These are phyloP conservation scores for Eubasilissa splendida DNA, from an alignment of 2,888 invertebrate genomes.

Conservation along the genomic window DNA sequence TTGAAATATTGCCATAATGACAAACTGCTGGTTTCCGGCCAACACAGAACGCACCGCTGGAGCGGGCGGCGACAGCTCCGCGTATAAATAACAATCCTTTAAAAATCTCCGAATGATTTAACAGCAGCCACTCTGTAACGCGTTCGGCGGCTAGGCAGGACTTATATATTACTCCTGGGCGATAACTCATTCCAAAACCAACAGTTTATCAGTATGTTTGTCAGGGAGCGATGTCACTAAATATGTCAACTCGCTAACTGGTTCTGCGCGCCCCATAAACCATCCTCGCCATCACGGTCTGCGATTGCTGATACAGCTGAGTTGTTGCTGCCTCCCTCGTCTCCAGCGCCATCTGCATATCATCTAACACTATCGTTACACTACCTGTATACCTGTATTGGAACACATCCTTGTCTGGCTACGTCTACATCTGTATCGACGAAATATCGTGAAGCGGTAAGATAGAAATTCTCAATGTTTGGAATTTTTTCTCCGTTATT, in stretches of 20 bases:
- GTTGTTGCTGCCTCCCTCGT: background rate
- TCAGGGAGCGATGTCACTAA: conserved; percentile 48
- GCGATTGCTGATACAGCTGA: background rate
- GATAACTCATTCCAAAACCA: conserved; percentile 54
- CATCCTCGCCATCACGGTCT: background rate
- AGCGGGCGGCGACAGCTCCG: conserved; percentile 33
- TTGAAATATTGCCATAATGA: conserved; percentile 24
- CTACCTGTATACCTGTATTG: background rate
- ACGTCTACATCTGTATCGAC: too few relatives aligned
- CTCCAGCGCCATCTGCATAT: background rate
- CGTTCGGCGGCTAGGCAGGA: conserved; percentile 27
- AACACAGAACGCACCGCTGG: background rate
- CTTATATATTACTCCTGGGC: conserved; percentile 20
- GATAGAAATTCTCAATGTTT: too few relatives aligned
- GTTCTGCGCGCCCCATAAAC: conserved; percentile 44
- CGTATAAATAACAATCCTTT: conserved; percentile 42
- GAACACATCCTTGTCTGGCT: background rate
- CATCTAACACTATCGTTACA: background rate
- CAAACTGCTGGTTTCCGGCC: conserved; percentile 29
- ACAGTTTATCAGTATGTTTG: conserved; percentile 53
- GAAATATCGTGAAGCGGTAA: too few relatives aligned
- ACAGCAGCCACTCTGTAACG: background rate
- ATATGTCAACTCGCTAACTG: conserved; percentile 51
- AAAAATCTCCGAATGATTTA: conserved; percentile 29
- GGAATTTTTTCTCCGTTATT: too few relatives aligned